Evolutionary conservation across 2,797 vertebrate species (phyloP).

Genomic region (Bovichtus variegatus): DNA sequence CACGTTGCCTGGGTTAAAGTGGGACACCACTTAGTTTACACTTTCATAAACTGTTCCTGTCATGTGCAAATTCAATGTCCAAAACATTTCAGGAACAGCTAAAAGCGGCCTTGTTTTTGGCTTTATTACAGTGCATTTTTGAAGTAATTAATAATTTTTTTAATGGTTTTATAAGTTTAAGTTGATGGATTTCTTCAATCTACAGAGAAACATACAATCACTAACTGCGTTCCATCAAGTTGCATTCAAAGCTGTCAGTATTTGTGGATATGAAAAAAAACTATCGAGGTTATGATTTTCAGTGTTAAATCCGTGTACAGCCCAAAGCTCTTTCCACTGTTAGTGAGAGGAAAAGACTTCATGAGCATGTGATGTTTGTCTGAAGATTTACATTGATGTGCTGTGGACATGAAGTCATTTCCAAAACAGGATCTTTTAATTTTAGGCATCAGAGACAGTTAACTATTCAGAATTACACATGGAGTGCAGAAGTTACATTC

Average conservation of each 20-base stretch:
- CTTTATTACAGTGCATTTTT: constrained; percentile 45
- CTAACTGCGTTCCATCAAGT: constrained; percentile 17
- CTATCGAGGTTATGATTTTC: constrained; percentile 40
- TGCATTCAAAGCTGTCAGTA: constrained; percentile 45
- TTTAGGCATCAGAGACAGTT: not conserved
- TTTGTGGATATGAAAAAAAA: constrained; percentile 54
- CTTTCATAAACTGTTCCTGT: constrained; percentile 55
- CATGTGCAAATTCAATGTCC: constrained; percentile 52
- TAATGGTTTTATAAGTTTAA: constrained; percentile 42
- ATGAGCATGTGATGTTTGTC: constrained; percentile 71
- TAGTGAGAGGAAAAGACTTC: constrained; percentile 42
- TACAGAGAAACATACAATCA: constrained; percentile 30
- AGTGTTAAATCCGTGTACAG: constrained; percentile 64
- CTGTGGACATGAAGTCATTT: constrained; percentile 49
- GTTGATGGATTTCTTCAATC: constrained; percentile 31
- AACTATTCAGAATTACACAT: constrained; percentile 7
- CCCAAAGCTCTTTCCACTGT: constrained; percentile 44
- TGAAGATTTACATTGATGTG: constrained; percentile 38
- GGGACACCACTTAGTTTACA: constrained; percentile 68
- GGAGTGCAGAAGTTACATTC: constrained; percentile 32
- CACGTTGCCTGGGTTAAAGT: constrained; percentile 62
- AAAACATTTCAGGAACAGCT: constrained; percentile 69
- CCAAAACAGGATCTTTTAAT: constrained; percentile 28
- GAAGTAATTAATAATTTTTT: constrained; percentile 31
- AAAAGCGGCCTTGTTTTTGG: constrained; percentile 61